A percentile compares a stretch with the other conserved stretches of the same genome.
These are phyloP conservation scores for Danio kyathit DNA, from an alignment of 2,797 vertebrate genomes.

Conservation along the genomic window DNA sequence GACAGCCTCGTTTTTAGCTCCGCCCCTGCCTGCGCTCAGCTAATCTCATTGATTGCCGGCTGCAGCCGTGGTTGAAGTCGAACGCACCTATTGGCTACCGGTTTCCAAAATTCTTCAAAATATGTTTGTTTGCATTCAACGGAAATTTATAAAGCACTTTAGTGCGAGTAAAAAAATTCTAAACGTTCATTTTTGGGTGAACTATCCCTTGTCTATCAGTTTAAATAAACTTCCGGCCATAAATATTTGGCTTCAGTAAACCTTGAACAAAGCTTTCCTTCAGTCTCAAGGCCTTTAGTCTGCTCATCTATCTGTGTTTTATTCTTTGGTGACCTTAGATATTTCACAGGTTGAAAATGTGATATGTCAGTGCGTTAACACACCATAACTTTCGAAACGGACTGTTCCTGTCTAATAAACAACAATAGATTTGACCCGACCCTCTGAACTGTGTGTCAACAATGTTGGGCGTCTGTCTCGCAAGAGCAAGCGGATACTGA, in stretches of 20 bases:
- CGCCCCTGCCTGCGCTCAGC: too few species aligned
- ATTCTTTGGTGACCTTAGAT: constrained; percentile 2
- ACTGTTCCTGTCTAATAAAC: neutral
- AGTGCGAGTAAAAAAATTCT: too few species aligned
- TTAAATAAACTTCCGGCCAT: neutral
- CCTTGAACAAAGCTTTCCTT: neutral
- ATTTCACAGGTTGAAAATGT: neutral
- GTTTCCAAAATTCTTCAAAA: neutral
- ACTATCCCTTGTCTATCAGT: too few species aligned
- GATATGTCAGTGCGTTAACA: neutral
- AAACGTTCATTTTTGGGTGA: too few species aligned
- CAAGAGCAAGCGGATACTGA: neutral
- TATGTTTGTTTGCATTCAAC: too few species aligned
- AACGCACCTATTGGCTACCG: too few species aligned
- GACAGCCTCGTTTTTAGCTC: too few species aligned
- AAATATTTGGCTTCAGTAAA: neutral
- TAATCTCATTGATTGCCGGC: too few species aligned
- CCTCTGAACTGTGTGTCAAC: neutral
- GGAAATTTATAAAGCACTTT: too few species aligned
- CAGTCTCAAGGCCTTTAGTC: neutral
- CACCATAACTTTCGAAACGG: neutral
- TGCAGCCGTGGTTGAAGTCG: too few species aligned
- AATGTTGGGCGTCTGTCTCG: neutral
- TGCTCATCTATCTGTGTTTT: neutral
- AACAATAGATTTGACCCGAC: constrained; percentile 20